Evolutionary conservation across 2,113 vertebrate species (phyloP).

Genomic region (Mohoua ochrocephala): DNA sequence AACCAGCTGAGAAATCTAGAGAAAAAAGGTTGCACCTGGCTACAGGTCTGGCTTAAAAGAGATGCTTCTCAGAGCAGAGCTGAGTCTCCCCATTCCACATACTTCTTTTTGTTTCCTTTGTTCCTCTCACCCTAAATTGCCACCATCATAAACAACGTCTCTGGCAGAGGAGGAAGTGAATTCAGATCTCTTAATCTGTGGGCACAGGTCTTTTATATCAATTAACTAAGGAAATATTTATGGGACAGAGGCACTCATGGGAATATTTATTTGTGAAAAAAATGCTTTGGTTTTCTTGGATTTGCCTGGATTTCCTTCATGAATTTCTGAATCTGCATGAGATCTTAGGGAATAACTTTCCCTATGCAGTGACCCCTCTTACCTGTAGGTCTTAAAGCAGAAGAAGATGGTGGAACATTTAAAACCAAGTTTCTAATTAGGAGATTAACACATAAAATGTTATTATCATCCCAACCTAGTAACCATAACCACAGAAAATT

Average conservation of each 20-base stretch:
- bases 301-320: neutral
- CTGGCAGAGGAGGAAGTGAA: neutral
- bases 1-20: neutral
- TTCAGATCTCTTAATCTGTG: neutral
- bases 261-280: neutral
- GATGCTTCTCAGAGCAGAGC: neutral
- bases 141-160: neutral
- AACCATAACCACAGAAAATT: neutral
- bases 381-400: neutral
- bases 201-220: neutral
- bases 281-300: neutral
- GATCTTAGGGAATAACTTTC: neutral
- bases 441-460: neutral
- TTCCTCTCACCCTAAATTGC: neutral
- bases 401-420: neutral
- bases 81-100: neutral
- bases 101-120: neutral
- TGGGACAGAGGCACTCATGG: neutral
- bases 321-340: neutral
- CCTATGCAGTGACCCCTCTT: neutral
- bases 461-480: neutral
- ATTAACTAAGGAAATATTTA: neutral
- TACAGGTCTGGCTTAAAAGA: neutral
- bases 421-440: neutral
- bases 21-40: neutral